phyloP scores from a whole-genome alignment of 2,113 vertebrate genomes.

The Herpetotheres cachinnans region DNA sequence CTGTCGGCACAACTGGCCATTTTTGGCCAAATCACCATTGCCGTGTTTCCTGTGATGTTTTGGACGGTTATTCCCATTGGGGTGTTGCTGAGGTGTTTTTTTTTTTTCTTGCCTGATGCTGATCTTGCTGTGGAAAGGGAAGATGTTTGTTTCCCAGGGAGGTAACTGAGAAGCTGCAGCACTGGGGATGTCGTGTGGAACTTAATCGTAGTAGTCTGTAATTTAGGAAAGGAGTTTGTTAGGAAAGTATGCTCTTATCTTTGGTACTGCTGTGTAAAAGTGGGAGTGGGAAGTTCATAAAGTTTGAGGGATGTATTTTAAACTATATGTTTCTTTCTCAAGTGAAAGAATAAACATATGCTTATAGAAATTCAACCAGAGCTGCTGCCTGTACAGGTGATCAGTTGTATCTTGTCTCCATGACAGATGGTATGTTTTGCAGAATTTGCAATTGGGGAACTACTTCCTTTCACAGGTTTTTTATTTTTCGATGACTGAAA shows the following conservation, averaged over 20 bases:
- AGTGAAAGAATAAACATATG: not conserved
- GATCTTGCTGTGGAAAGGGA: not conserved
- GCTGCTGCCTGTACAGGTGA: not conserved
- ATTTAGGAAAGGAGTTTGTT: not conserved
- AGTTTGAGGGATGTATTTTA: not conserved
- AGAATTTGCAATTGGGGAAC: not conserved
- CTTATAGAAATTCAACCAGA: not conserved
- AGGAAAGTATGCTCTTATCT: not conserved
- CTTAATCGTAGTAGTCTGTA: not conserved
- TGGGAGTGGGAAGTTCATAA: not conserved
- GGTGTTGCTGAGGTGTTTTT: not conserved
- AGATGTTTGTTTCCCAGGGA: not conserved
- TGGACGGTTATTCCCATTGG: constrained; percentile 78
- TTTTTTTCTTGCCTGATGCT: not conserved
- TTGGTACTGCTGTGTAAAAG: not conserved
- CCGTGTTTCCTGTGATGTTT: constrained; percentile 81
- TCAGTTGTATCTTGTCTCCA: not conserved
- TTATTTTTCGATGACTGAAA: not conserved
- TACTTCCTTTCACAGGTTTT: not conserved
- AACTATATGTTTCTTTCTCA: not conserved
- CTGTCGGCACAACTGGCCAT: constrained; percentile 78
- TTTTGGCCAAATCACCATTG: constrained; percentile 79
- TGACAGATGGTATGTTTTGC: not conserved
- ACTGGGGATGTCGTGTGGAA: not conserved
- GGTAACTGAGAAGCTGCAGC: not conserved